Conservation (phyloP, 2,888 invertebrate genomes). For the Axea sp. region DNA sequence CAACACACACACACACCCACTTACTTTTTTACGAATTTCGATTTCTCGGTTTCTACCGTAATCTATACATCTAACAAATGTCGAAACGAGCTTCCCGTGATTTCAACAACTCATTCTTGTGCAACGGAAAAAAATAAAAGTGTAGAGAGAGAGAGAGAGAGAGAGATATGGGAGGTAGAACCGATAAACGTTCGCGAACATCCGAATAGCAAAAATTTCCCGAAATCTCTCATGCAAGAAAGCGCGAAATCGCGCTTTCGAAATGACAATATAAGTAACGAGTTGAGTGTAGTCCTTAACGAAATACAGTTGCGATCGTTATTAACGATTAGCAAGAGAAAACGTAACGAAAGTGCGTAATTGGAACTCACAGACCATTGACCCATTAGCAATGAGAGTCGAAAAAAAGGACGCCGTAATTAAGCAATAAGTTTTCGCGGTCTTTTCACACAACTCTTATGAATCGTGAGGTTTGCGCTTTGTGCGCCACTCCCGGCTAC, state of each 20-base stretch:
- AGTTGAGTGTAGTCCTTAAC: constrained; percentile 2
- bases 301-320: constrained; percentile 17
- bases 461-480: constrained; percentile 1
- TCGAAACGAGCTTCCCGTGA: too few species aligned
- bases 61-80: too few species aligned
- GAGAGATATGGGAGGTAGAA: too few species aligned
- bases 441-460: constrained; percentile 9
- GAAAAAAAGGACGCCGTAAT: constrained; percentile 23
- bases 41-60: too few species aligned
- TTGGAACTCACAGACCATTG: constrained; percentile 42
- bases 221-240: constrained; percentile 4
- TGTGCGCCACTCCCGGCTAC: neutral
- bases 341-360: constrained; percentile 43
- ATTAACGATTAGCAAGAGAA: constrained; percentile 41
- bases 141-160: too few species aligned
- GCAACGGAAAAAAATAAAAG: too few species aligned
- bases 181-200: too few species aligned
- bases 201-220: too few species aligned
- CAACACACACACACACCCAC: too few species aligned
- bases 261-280: constrained; percentile 25
- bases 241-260: constrained; percentile 10
- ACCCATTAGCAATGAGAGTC: constrained; percentile 41
- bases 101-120: too few species aligned
- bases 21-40: too few species aligned
- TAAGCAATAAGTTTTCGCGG: constrained; percentile 7